Base-by-base conservation (phyloP, 2,797 vertebrate genomes). In the Scarus forsteni region DNA sequence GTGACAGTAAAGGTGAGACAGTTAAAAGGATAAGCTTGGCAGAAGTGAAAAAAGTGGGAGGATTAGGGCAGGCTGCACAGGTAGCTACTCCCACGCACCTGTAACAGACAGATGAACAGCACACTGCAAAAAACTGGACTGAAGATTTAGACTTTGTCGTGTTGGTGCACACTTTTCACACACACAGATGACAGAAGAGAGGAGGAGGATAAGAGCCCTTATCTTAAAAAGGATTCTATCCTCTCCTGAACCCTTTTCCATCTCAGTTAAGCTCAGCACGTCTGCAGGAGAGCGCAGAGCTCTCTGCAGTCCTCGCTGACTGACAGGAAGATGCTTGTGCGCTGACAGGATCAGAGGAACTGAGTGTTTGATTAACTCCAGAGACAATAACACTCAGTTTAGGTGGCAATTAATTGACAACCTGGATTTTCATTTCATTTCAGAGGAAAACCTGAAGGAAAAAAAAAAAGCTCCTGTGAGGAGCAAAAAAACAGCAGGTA, bases 191-290 rank as follows among this genome's bases (percentile, higher is more conserved):
- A 19, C 2, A 18, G 63, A 48, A 59, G 6, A 52, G 7, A 54
- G 44, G 40, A 14, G 43, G 42, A 48, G 19, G 52, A 71, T 53
- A 62, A 78, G 46, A 68, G 51, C 45, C 40, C 1, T 71, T 66
- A 82, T 77, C 69, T 76, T 64, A 57, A 63, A 79, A 80, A 62
- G 49, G 79, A 60, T 54, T 66, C 71, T 55, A 66, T 63, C 48
- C 67, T 72, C 14, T 70, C 38, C 60, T 66, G 54, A 79, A 61
- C 39, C 49, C 45, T 60, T 65, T 69, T 70, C 66, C 59, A 75
- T 66, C 62, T 42, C 14, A 62, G 76, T 78, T 78, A 72, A 75
- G 60, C 74, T 70, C 64, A 61, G 68, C 51, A 51, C 27, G 18
- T 10, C 18, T 2, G 10, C 60, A 73, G 4, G 73, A 70, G 34